A percentile compares a stretch with the other conserved stretches of the same genome.
Evolutionary conservation across 2,888 invertebrate genomes (phyloP).

Genomic region (Crossocerus cetratus): DNA sequence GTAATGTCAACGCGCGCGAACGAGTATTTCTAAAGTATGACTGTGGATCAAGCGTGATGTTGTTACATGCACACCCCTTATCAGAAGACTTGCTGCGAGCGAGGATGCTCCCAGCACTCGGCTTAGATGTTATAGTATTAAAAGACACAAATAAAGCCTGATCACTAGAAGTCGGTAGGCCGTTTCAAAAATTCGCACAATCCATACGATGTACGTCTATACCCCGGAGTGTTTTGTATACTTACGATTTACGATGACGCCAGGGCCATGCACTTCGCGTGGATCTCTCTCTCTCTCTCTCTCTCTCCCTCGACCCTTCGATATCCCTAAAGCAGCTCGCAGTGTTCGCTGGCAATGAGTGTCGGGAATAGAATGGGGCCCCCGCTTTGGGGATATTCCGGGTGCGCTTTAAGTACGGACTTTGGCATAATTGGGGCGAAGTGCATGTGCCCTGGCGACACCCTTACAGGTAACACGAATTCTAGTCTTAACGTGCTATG

Average conservation of each 20-base stretch:
- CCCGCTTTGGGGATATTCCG: no score
- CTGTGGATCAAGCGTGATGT: no score
- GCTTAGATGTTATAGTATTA: slow-evolving; percentile 11
- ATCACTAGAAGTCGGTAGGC: slow-evolving; percentile 55
- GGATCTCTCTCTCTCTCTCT: neutral
- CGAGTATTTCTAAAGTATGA: no score
- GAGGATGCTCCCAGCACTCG: neutral
- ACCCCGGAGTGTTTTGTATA: neutral
- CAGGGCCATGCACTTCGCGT: slow-evolving; percentile 5
- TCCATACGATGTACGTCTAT: slow-evolving; percentile 19
- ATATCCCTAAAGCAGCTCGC: no score
- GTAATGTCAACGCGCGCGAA: no score
- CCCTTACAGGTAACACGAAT: slow-evolving; percentile 25
- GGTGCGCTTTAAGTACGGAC: neutral
- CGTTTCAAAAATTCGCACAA: slow-evolving; percentile 50
- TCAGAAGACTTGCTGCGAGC: slow-evolving; percentile 3
- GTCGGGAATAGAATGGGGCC: no score
- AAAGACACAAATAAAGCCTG: slow-evolving; percentile 39
- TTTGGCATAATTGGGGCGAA: slow-evolving; percentile 1
- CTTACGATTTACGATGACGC: neutral
- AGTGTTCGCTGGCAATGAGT: no score
- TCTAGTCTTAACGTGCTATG: slow-evolving; percentile 29
- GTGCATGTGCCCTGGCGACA: slow-evolving; percentile 4
- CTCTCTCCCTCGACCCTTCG: neutral
- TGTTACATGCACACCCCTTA: neutral